Evolutionary conservation across 2,113 vertebrate genomes (phyloP), one percentile per base, ranked within the genome.

Genomic region (Psilopogon haemacephalus): DNA sequence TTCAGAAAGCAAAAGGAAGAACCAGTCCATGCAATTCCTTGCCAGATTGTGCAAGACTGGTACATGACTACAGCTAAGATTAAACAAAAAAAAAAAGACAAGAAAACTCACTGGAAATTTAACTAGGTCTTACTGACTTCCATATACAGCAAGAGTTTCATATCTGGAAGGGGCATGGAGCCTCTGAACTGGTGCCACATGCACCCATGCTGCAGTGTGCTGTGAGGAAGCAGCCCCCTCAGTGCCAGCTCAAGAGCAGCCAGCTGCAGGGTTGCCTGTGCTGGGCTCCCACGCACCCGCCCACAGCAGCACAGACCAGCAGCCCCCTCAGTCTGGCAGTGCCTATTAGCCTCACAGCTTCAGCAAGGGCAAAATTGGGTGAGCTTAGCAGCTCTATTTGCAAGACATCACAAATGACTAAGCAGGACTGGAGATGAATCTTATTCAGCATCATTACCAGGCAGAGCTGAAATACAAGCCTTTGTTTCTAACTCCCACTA

Each of bases 401-500:
- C 50, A 91, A 54, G 70, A 83, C 2, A 71, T 26, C 74, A 84
- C 60, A 94, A 95, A 88, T 67, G 62, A 94, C 82, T 83, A 91
- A 84, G 76, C 42, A 58, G 90, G 82, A 60, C 40, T 84, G 72
- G 86, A 96, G 93, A 67, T 48, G 88, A 91, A 95, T 91, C 86
- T 90, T 50, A 82, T 95, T 94, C 81, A 52, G 84, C 33, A 69
- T 65, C 90, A 76, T 86, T 91, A 90, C 50, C 75, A 91, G 75
- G 75, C 84, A 89, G 48, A 94, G 89, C 76, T 94, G 93, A 90
- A 89, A 83, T 74, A 67, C 32, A 89, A 91, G 84, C 88, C 74
- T 93, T 93, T 95, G 81, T 94, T 95, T 91, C 63, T 86, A 95
- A 83, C 90, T 86, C 95, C 42, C 5, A 18, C 88, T 84, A 84